Conservation (phyloP, 2,797 vertebrate genomes). For the Lerista edwardsae region DNA sequence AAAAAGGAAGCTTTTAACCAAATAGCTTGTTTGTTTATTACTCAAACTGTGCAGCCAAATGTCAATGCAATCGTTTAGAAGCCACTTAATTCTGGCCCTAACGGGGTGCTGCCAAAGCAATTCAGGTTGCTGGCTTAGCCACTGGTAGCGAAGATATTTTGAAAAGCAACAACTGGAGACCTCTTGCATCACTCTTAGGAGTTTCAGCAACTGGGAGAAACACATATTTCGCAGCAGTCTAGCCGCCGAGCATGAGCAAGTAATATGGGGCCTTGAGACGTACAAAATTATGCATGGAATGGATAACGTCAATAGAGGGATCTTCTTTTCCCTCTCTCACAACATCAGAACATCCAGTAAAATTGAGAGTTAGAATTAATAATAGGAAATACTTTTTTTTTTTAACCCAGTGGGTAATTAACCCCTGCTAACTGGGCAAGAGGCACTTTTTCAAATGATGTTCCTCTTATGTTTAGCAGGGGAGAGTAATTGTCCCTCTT, state of each 20-base stretch:
- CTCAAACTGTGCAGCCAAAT: constrained; percentile 73
- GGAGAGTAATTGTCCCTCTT: no score
- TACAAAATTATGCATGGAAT: no score
- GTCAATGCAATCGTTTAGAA: constrained; percentile 71
- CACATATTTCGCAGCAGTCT: neutral
- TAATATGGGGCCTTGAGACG: no score
- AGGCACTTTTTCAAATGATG: no score
- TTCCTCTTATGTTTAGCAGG: no score
- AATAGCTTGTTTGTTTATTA: constrained; percentile 73
- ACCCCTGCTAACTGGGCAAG: no score
- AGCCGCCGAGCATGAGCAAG: neutral
- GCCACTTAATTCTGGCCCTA: constrained; percentile 76
- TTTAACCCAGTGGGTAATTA: no score
- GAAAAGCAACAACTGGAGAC: constrained; percentile 44
- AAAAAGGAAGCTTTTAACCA: constrained; percentile 73
- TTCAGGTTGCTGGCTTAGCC: constrained; percentile 75
- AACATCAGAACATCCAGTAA: no score
- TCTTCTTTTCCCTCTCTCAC: no score
- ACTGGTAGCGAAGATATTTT: constrained; percentile 57
- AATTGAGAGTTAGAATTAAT: no score
- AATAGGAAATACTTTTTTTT: no score
- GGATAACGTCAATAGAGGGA: no score
- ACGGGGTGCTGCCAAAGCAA: constrained; percentile 77
- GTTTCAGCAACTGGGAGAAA: constrained; percentile 13
- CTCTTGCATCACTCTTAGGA: constrained; percentile 14